Conservation (phyloP, 2,888 invertebrate species). For the Heliothis peltigera region DNA sequence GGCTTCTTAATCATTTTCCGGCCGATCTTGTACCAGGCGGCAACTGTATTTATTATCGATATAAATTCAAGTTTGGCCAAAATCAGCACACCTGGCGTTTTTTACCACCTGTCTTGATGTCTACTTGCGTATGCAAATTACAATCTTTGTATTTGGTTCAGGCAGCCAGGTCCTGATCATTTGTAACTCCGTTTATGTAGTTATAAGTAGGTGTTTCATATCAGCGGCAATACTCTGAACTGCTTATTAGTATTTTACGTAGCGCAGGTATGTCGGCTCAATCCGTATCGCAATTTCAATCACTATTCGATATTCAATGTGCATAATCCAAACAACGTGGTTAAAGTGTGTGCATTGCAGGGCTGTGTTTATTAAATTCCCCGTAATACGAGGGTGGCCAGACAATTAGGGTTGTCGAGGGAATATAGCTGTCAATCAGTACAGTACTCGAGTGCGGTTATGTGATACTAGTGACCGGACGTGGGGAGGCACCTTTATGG, state of each 20-base stretch:
- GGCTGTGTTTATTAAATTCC: slow-evolving; percentile 83
- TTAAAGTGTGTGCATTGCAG: slow-evolving; percentile 71
- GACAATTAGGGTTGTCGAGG: slow-evolving; percentile 81
- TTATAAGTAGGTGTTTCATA: slow-evolving; percentile 40
- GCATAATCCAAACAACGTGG: slow-evolving; percentile 74
- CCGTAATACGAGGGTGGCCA: slow-evolving; percentile 78
- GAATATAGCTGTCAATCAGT: slow-evolving; percentile 83
- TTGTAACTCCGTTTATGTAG: slow-evolving; percentile 41
- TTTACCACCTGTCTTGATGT: slow-evolving; percentile 60
- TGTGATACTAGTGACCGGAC: slow-evolving; percentile 73
- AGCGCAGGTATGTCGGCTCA: slow-evolving; percentile 47
- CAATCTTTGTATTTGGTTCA: slow-evolving; percentile 50
- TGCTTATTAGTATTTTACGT: slow-evolving; percentile 37
- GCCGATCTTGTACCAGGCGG: slow-evolving; percentile 38
- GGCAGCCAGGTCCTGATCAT: slow-evolving; percentile 43
- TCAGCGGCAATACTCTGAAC: slow-evolving; percentile 30
- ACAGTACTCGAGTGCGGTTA: slow-evolving; percentile 71
- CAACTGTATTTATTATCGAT: slow-evolving; percentile 32
- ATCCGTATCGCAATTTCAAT: slow-evolving; percentile 76
- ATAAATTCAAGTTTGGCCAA: slow-evolving; percentile 38
- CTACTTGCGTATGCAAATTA: slow-evolving; percentile 62
- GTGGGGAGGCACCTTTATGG: slow-evolving; percentile 64
- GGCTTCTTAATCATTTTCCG: slow-evolving; percentile 48
- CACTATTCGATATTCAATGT: slow-evolving; percentile 70
- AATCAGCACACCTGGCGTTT: slow-evolving; percentile 63